Evolutionary conservation across 2,888 invertebrate species (phyloP), one percentile per base, ranked within the genome.

Genomic region (Tenthredo distinguenda): DNA sequence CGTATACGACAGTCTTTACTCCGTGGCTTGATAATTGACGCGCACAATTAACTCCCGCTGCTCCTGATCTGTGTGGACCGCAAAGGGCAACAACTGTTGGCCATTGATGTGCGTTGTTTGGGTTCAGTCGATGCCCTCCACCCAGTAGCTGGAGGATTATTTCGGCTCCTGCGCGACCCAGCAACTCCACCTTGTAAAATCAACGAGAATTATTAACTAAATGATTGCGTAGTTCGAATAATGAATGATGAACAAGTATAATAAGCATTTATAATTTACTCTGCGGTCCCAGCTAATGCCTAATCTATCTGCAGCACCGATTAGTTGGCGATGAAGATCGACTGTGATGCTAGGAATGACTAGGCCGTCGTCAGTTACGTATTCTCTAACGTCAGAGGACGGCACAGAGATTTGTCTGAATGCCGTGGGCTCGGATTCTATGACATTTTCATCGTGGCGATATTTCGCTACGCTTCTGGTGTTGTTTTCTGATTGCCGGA

Each of bases 71-170:
- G 93, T 97, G 96, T 47, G 96, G 95, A 79, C 96, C 96, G 90
- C 96, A 96, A 86, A 98, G 94, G 87, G 97, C 96, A 85, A 96
- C 97, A 79, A 97, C 97, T 76, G 95, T 95, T 84, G 98, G 98
- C 95, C 96, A 95, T 94, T 98, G 98, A 94, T 98, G 98, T 87
- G 96, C 96, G 94, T 98, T 98, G 90, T 97, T 96, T 74, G 98
- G 97, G 92, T 97, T 97, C 85, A 98, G 94, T 84, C 98, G 95
- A 90, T 98, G 96, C 58, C 96, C 97, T 83, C 98, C 98, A 65
- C 98, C 98, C 86, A 97, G 94, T 83, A 98, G 94, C 89, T 97
- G 96, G 15, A 98, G 95, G 87, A 97, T 96, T 94, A 98, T 96
- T 94, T 98, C 98, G 85, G 97, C 96, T 43, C 97, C 96, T 71